Percentiles rank a stretch among this genome's conserved stretches.
Evolutionary conservation across 2,888 invertebrate species (phyloP).

Genomic region (Dicyrtoma fusca): DNA sequence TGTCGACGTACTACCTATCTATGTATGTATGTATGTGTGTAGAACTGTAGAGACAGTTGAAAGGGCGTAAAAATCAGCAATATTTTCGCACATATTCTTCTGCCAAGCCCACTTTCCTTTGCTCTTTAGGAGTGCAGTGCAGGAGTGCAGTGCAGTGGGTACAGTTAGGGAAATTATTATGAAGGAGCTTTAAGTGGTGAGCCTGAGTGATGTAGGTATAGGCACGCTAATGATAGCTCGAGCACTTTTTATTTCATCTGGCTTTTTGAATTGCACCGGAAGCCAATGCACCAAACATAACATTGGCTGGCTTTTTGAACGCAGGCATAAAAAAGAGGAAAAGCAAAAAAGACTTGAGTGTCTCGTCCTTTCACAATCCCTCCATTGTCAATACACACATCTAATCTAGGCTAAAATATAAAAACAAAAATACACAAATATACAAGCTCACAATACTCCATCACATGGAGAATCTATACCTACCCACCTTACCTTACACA

Average conservation of each 20-base stretch:
- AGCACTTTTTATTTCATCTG: conserved; percentile 12
- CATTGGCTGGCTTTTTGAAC: background rate
- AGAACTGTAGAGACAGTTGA: background rate
- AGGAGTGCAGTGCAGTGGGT: too few relatives aligned
- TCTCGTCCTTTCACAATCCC: background rate
- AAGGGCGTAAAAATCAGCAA: background rate
- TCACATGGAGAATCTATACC: background rate
- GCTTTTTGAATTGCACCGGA: conserved; percentile 1
- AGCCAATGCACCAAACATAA: background rate
- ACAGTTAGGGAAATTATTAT: too few relatives aligned
- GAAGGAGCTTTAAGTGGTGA: too few relatives aligned
- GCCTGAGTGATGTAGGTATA: background rate
- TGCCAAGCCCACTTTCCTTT: too few relatives aligned
- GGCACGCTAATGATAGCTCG: background rate
- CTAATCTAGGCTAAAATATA: conserved; percentile 3
- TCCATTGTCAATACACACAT: background rate
- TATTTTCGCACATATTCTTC: too few relatives aligned
- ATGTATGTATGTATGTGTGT: background rate
- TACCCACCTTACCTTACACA: background rate
- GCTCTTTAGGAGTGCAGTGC: too few relatives aligned
- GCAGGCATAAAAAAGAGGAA: conserved; percentile 10
- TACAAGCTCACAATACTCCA: background rate
- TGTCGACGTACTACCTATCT: background rate
- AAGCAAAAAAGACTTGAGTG: background rate
- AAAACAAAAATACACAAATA: background rate